Evolutionary conservation across 2,888 invertebrate genomes (phyloP).

Genomic region (Branchipolynoe longqiensis): DNA sequence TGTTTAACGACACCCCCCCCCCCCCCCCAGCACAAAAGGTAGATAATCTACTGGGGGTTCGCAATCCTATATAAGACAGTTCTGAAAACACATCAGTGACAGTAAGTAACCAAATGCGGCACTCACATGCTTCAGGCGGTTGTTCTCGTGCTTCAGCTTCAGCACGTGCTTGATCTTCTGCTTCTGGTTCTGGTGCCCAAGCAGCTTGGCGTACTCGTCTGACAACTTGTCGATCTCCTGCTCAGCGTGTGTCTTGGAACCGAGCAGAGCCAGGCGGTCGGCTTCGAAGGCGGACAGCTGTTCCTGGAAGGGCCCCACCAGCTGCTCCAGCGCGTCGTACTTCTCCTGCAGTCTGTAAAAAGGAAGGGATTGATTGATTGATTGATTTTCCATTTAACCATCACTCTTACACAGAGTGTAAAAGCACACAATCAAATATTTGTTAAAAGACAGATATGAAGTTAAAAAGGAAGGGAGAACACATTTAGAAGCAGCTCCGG

Average conservation of each 20-base stretch:
- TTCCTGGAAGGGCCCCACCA: constrained; percentile 81
- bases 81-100: no score
- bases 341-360: constrained; percentile 73
- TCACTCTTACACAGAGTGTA: no score
- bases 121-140: constrained; percentile 74
- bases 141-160: constrained; percentile 81
- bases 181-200: constrained; percentile 87
- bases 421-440: no score
- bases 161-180: constrained; percentile 85
- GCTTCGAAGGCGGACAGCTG: constrained; percentile 83
- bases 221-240: constrained; percentile 84
- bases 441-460: no score
- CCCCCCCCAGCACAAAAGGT: background rate
- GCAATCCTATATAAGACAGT: no score
- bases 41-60: no score
- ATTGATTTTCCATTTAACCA: no score
- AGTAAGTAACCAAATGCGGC: no score
- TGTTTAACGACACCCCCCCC: background rate
- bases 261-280: constrained; percentile 82
- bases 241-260: constrained; percentile 81
- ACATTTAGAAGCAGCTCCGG: no score
- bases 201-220: constrained; percentile 84
- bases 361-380: background rate
- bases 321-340: constrained; percentile 77
- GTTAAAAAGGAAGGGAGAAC: no score